phyloP scores from a whole-genome alignment of 2,797 vertebrate species.

The Selene dorsalis region DNA sequence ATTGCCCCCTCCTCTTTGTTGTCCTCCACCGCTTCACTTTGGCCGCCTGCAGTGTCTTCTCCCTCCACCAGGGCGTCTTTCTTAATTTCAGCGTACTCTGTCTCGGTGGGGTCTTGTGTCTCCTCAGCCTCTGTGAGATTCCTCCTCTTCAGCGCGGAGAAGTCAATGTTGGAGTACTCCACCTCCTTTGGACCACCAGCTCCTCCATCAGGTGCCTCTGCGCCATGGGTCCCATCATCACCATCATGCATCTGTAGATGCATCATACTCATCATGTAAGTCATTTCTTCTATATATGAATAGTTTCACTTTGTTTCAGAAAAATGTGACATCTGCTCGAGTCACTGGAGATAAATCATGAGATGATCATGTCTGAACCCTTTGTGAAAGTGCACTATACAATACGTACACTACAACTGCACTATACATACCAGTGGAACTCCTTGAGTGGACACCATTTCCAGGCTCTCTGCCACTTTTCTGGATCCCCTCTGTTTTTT shows the following conservation, averaged over 20 bases:
- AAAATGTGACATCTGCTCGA: neutral
- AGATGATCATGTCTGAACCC: neutral
- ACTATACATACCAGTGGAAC: conserved; percentile 19
- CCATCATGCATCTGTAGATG: conserved; percentile 38
- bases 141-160: conserved; percentile 49
- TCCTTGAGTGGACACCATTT: conserved; percentile 19
- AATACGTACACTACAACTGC: too few relatives aligned
- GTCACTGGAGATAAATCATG: neutral
- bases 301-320: neutral
- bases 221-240: conserved; percentile 21
- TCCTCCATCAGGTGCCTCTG: neutral
- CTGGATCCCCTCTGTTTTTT: conserved; percentile 17
- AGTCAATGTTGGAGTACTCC: conserved; percentile 73
- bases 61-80: neutral
- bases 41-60: neutral
- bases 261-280: neutral
- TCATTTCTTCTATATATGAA: neutral
- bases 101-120: conserved; percentile 12
- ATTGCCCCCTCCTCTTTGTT: neutral
- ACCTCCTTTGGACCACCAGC: conserved; percentile 43
- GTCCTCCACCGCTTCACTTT: conserved; percentile 10
- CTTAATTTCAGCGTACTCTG: conserved; percentile 79
- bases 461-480: conserved; percentile 8
- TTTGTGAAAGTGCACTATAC: too few relatives aligned
- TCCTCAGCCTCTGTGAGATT: neutral